phyloP scores from a whole-genome alignment of 64 coral and sea anemone genomes.

The Stichodactyla helianthus region DNA sequence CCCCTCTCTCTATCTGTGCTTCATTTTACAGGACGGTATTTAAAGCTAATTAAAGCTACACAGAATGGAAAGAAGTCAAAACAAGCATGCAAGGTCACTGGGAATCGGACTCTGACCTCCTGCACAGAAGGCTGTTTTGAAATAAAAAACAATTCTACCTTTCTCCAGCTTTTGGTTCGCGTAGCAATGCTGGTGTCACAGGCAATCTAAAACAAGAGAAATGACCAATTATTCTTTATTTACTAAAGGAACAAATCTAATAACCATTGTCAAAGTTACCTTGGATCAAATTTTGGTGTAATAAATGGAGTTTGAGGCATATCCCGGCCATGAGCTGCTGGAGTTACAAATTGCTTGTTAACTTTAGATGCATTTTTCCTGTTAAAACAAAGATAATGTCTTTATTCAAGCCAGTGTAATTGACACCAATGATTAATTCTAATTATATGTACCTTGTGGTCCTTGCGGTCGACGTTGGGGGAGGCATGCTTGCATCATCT shows the following conservation, averaged over 20 bases:
- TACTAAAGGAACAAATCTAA: neutral
- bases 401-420: neutral
- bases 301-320: slow-evolving; percentile 39
- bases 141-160: slow-evolving; percentile 33
- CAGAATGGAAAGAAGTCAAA: too few relatives aligned
- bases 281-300: slow-evolving; percentile 63
- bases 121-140: too few relatives aligned
- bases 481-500: neutral
- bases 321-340: neutral
- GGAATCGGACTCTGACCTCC: too few relatives aligned
- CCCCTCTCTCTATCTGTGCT: too few relatives aligned
- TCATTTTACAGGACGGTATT: too few relatives aligned
- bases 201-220: slow-evolving; percentile 34
- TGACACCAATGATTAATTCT: too few relatives aligned
- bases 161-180: slow-evolving; percentile 60
- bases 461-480: slow-evolving; percentile 1
- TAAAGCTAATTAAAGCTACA: too few relatives aligned
- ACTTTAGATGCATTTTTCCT: slow-evolving; percentile 6
- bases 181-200: slow-evolving; percentile 43
- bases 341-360: slow-evolving; percentile 44
- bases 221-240: neutral
- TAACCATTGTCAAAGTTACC: slow-evolving; percentile 9
- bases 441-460: neutral
- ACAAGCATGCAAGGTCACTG: too few relatives aligned
- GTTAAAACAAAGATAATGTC: neutral